Evolutionary conservation across 2,888 invertebrate species (phyloP).

Genomic region (Sarcophaga caerulescens): DNA sequence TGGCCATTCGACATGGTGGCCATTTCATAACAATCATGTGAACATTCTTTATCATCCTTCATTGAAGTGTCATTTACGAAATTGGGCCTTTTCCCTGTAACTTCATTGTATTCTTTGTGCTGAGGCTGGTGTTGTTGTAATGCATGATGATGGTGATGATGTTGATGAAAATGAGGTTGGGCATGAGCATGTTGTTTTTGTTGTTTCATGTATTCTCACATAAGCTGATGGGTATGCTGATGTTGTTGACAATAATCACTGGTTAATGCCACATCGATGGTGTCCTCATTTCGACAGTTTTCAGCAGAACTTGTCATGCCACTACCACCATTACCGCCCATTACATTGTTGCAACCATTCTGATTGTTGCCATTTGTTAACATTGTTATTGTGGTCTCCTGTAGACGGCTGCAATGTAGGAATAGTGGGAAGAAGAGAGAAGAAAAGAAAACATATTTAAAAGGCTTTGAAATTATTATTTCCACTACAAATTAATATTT

Average conservation of each 20-base stretch:
- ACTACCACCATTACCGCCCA: conserved; percentile 19
- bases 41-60: background rate
- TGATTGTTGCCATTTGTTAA: conserved; percentile 71
- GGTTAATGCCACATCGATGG: conserved; percentile 65
- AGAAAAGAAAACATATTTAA: conserved; percentile 11
- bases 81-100: background rate
- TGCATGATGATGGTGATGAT: background rate
- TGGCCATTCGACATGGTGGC: background rate
- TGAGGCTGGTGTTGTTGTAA: conserved; percentile 20
- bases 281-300: conserved; percentile 55
- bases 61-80: background rate
- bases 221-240: conserved; percentile 58
- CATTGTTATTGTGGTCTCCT: conserved; percentile 75
- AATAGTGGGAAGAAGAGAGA: conserved; percentile 4
- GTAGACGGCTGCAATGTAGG: conserved; percentile 73
- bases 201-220: conserved; percentile 56
- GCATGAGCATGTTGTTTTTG: background rate
- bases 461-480: background rate
- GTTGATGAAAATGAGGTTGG: background rate
- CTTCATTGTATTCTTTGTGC: background rate
- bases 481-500: background rate
- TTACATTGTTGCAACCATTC: conserved; percentile 56
- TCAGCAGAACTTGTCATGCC: conserved; percentile 8
- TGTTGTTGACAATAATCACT: conserved; percentile 68
- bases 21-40: conserved; percentile 43